Evolutionary conservation across 2,888 invertebrate species (phyloP).

Genomic region (Thereva unica): DNA sequence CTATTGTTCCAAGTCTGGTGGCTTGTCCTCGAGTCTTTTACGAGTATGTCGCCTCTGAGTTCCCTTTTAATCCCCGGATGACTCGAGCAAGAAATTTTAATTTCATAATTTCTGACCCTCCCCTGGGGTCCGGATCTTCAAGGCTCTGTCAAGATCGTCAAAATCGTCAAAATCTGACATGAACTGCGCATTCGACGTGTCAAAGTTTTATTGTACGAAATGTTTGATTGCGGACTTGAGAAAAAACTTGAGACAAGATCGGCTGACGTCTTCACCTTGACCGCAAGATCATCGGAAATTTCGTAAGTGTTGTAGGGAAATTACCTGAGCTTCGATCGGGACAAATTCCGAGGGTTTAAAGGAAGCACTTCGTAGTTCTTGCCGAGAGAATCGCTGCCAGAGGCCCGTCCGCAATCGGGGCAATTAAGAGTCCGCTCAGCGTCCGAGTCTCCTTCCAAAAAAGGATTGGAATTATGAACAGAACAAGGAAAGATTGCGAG

Average conservation of each 20-base stretch:
- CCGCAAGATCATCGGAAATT: too few species aligned
- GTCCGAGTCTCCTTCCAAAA: conserved; percentile 44
- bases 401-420: conserved; percentile 16
- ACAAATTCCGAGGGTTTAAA: too few species aligned
- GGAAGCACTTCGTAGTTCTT: too few species aligned
- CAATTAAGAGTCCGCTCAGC: conserved; percentile 45
- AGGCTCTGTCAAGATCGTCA: neutral
- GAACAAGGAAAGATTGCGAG: conserved; percentile 34
- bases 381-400: too few species aligned
- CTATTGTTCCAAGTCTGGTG: too few species aligned
- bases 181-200: neutral
- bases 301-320: too few species aligned
- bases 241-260: too few species aligned
- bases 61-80: too few species aligned
- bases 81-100: neutral
- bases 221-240: neutral
- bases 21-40: too few species aligned
- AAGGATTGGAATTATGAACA: conserved; percentile 45
- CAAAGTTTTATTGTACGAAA: neutral
- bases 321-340: too few species aligned
- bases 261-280: too few species aligned
- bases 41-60: too few species aligned
- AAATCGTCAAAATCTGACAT: conserved; percentile 2
- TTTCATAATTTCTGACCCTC: neutral
- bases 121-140: neutral